Evolutionary conservation across 2,113 vertebrate genomes (phyloP).

Genomic region (Hemibagrus wyckioides): DNA sequence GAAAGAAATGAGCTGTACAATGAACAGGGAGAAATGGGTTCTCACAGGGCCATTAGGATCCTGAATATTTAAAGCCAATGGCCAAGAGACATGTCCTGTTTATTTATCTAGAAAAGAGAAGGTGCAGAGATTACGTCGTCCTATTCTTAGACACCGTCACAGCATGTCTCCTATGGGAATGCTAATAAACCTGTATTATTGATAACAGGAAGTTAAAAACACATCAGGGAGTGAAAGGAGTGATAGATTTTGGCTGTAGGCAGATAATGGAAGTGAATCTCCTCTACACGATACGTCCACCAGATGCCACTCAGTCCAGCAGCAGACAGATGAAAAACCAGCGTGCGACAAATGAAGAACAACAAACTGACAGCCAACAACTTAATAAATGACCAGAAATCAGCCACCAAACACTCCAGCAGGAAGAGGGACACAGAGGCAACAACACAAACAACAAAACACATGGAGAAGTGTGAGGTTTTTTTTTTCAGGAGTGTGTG

Average conservation of each 20-base stretch:
- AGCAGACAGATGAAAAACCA: conserved; percentile 8
- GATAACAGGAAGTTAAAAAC: background rate
- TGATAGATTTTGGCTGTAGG: background rate
- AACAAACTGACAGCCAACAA: background rate
- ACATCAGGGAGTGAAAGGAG: background rate
- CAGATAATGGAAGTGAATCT: background rate
- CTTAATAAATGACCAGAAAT: background rate
- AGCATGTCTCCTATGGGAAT: background rate
- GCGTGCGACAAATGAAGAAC: background rate
- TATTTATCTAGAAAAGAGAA: background rate
- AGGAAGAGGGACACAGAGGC: background rate
- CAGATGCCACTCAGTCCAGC: background rate
- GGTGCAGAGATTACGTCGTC: background rate
- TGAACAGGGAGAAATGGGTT: background rate
- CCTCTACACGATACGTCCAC: background rate
- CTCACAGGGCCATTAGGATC: background rate
- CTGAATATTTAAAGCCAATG: background rate
- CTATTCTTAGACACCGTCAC: too few species aligned
- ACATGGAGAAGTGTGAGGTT: background rate
- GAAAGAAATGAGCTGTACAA: conserved; percentile 11
- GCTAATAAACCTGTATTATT: background rate
- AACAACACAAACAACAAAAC: background rate
- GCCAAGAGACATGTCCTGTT: background rate
- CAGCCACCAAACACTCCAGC: background rate
- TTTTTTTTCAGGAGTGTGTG: background rate